Base-by-base conservation (phyloP, 1,140 invertebrate species). In the Zaprionus africanus region DNA sequence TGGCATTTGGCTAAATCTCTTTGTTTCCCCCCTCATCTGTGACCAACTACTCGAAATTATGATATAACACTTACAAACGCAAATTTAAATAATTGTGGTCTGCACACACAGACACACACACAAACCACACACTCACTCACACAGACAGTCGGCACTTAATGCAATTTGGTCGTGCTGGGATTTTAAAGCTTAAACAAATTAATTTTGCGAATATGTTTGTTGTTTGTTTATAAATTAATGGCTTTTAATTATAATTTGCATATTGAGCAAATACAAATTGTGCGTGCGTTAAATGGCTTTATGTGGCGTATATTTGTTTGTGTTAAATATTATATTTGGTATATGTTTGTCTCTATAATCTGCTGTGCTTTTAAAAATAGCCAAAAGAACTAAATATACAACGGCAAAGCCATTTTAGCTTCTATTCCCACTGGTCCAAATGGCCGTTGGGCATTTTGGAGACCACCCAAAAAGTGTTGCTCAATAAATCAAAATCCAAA, bases 401-500 rank as follows among this genome's bases (percentile, higher is more conserved):
- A 59, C 31, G 13, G 17, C 59, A n/a, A 59, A 58, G 17, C 15
- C 28, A 49, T 11, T 51, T 60, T 60, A 46, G 2, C 46, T 53
- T 19, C 9, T 13, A n/a, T 36, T 17, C 53, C 19, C 34, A n/a
- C 24, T 11, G 43, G 41, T 6, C 2, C 6, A 9, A 38, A 41
- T 17, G n/a, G 5, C 22, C 34, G 34, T 4, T 34, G 49, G 64
- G 15, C 26, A 54, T 36, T 49, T 41, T 61, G 0, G 34, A 38
- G 60, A 54, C 66, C 73, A 63, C 41, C 80, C 78, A 74, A 72
- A 71, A 34, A 58, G 38, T 66, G 17, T 63, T 15, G 41, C 19
- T 53, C 9, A 70, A 88, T 87, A 84, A 88, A 87, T 87, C 81
- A 85, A 65, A 76, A 79, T 58, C 46, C 31, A 51, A 84, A 90